Evolutionary conservation across 2,113 vertebrate genomes (phyloP).

Genomic region (Polypterus senegalus): DNA sequence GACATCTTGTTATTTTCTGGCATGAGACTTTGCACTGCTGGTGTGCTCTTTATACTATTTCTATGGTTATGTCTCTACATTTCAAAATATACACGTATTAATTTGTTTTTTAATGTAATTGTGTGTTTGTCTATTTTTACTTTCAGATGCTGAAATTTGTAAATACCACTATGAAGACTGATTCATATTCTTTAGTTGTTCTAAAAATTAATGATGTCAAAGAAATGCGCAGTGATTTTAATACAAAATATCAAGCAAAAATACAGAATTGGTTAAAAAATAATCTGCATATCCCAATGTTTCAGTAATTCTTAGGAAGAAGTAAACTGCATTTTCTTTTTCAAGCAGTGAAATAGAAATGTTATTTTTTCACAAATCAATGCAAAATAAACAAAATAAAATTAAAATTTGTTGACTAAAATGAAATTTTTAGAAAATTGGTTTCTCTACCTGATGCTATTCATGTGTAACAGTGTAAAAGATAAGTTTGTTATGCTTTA

Average conservation of each 20-base stretch:
- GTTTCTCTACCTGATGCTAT: too few relatives aligned
- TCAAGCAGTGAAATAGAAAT: background rate
- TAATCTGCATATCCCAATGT: constrained; percentile 30
- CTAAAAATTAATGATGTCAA: constrained; percentile 31
- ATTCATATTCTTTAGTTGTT: constrained; percentile 21
- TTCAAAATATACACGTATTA: too few relatives aligned
- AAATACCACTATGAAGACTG: constrained; percentile 36
- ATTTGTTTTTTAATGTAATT: too few relatives aligned
- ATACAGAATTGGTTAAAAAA: constrained; percentile 42
- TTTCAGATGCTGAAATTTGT: constrained; percentile 50
- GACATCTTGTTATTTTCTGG: too few relatives aligned
- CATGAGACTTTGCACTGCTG: too few relatives aligned
- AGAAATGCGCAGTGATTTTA: constrained; percentile 31
- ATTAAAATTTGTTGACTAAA: background rate
- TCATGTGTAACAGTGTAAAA: background rate
- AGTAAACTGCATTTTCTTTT: background rate
- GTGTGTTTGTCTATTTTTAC: constrained; percentile 10
- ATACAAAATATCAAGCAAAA: constrained; percentile 16
- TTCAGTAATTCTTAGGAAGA: background rate
- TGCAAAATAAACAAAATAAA: background rate
- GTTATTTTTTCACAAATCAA: background rate
- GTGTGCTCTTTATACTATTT: too few relatives aligned
- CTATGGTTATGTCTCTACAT: too few relatives aligned
- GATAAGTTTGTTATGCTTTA: background rate
- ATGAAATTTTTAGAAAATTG: too few relatives aligned